phyloP scores from a whole-genome alignment of 2,113 vertebrate species.

The Numida meleagris region DNA sequence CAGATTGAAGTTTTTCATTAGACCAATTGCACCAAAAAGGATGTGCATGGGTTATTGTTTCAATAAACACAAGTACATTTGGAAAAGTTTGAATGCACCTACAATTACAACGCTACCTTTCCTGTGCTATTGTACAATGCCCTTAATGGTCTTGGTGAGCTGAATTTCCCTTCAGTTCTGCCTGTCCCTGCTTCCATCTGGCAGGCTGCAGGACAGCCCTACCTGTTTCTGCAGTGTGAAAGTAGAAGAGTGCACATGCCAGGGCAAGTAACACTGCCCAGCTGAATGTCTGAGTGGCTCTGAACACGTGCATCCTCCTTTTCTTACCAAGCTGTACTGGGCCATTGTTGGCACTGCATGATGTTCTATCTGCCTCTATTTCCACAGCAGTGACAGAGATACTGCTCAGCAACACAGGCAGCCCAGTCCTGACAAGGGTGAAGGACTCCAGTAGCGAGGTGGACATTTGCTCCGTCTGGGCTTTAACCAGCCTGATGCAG shows the following conservation, averaged over 20 bases:
- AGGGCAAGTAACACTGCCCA: neutral
- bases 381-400: neutral
- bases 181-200: neutral
- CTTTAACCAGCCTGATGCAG: neutral
- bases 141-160: neutral
- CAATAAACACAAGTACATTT: rapidly evolving
- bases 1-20: neutral
- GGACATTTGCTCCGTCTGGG: neutral
- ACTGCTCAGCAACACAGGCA: neutral
- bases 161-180: neutral
- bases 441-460: neutral
- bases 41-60: neutral
- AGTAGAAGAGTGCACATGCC: neutral
- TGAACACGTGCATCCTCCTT: neutral
- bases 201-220: rapidly evolving
- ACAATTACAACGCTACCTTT: neutral
- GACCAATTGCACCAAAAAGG: neutral
- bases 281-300: neutral
- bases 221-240: neutral
- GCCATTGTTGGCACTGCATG: neutral
- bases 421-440: neutral
- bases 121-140: neutral
- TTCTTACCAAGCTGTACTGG: neutral
- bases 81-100: neutral
- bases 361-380: neutral